Evolutionary conservation across 2,888 invertebrate species (phyloP).

Genomic region (Nemotelus pantherinus): DNA sequence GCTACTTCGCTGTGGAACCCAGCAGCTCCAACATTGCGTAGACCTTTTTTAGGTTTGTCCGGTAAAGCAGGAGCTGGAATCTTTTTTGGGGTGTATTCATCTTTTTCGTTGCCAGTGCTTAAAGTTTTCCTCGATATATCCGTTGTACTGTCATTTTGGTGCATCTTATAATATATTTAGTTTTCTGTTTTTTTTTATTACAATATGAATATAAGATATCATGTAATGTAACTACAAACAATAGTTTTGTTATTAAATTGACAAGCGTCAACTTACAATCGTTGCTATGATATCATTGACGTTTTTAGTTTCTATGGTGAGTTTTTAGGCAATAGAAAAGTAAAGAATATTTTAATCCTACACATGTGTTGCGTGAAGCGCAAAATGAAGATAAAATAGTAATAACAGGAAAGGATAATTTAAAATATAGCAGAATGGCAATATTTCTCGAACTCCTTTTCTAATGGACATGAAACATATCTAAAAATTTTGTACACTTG

Average conservation of each 20-base stretch:
- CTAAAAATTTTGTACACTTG: no score
- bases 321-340: no score
- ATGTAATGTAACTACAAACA: neutral
- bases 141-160: neutral
- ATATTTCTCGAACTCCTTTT: no score
- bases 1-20: slow-evolving; percentile 8
- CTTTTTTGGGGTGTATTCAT: neutral
- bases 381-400: no score
- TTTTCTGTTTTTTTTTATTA: no score
- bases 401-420: no score
- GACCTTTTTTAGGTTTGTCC: slow-evolving; percentile 14
- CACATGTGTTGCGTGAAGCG: no score
- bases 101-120: neutral
- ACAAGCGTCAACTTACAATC: neutral
- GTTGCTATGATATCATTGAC: slow-evolving; percentile 9
- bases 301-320: neutral
- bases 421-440: no score
- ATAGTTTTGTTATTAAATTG: neutral
- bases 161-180: neutral
- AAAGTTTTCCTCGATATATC: neutral
- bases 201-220: no score
- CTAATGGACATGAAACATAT: no score
- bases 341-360: no score
- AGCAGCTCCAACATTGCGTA: neutral
- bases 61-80: slow-evolving; percentile 9